Conservation (phyloP, 2,113 vertebrate genomes). For the Acanthisitta chloris region DNA sequence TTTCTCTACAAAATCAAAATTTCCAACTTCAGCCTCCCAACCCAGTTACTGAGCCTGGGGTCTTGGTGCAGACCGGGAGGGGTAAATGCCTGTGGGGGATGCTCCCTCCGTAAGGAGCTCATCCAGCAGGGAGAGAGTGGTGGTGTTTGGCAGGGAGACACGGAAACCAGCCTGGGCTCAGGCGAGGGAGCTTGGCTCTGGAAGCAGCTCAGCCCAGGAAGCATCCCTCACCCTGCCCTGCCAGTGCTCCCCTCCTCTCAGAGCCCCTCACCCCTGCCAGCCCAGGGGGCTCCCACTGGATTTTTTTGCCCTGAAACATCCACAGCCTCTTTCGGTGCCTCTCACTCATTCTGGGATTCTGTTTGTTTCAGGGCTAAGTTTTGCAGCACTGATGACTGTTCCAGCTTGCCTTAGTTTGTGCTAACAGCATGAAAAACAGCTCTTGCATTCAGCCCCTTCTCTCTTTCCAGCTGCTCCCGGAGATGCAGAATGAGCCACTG, state of each 20-base stretch:
- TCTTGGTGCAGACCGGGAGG: background rate
- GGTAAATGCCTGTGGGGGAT: rapidly evolving
- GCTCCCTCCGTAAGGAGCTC: rapidly evolving
- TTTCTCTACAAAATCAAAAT: background rate
- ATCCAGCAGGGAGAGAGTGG: background rate
- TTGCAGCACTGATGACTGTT: background rate
- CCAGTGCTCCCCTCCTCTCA: rapidly evolving
- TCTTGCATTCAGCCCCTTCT: background rate
- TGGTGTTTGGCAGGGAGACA: background rate
- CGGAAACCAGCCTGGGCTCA: rapidly evolving
- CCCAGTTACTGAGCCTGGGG: background rate
- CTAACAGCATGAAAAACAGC: background rate
- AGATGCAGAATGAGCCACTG: background rate
- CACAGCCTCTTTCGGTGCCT: background rate
- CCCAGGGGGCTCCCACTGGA: background rate
- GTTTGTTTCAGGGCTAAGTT: background rate
- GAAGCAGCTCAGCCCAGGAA: background rate
- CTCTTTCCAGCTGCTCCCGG: background rate
- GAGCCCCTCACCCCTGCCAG: background rate
- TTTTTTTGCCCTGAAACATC: background rate
- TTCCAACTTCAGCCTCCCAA: background rate
- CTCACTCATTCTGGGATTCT: background rate
- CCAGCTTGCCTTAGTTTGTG: background rate
- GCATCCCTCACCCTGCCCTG: background rate
- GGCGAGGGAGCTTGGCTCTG: rapidly evolving